A percentile compares a stretch with the other conserved stretches of the same genome.
phyloP scores from a whole-genome alignment of 2,888 invertebrate genomes.

The Lasioglossum calceatum region DNA sequence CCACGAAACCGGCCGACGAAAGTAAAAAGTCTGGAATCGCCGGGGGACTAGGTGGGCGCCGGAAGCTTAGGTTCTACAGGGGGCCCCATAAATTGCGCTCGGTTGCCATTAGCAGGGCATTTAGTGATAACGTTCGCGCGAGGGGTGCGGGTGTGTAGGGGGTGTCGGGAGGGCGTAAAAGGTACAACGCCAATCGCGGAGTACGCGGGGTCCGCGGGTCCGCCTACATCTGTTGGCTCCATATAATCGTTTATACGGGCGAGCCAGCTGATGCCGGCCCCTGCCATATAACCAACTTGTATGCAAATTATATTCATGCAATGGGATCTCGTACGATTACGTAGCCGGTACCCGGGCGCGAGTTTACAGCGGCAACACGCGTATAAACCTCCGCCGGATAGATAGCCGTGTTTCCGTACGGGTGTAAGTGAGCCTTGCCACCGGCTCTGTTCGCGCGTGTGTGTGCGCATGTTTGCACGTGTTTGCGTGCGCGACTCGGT shows the following conservation, averaged over 20 bases:
- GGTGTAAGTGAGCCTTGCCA: conserved; percentile 69
- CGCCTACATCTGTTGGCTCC: conserved; percentile 84
- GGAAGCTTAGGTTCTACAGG: conserved; percentile 10
- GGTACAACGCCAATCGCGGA: conserved; percentile 72
- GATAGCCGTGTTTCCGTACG: conserved; percentile 79
- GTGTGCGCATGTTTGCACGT: neutral
- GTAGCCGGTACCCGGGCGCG: conserved; percentile 79
- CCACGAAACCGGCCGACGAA: neutral
- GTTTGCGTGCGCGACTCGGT: conserved; percentile 6
- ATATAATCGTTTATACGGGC: conserved; percentile 84
- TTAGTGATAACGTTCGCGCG: conserved; percentile 75
- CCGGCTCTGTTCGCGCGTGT: conserved; percentile 20
- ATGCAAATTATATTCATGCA: conserved; percentile 85
- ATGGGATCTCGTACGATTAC: conserved; percentile 83
- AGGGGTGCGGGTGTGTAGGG: neutral
- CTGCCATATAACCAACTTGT: conserved; percentile 83
- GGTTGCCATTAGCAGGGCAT: conserved; percentile 79
- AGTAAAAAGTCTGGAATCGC: neutral
- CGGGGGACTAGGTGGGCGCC: neutral
- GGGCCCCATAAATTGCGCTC: conserved; percentile 73
- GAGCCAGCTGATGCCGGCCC: conserved; percentile 82
- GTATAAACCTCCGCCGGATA: conserved; percentile 83
- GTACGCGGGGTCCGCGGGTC: conserved; percentile 73
- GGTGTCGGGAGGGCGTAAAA: conserved; percentile 59
- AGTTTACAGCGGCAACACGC: conserved; percentile 84